Base-by-base conservation (phyloP, 1,140 invertebrate species). In the Trinorchestia longiramus region DNA sequence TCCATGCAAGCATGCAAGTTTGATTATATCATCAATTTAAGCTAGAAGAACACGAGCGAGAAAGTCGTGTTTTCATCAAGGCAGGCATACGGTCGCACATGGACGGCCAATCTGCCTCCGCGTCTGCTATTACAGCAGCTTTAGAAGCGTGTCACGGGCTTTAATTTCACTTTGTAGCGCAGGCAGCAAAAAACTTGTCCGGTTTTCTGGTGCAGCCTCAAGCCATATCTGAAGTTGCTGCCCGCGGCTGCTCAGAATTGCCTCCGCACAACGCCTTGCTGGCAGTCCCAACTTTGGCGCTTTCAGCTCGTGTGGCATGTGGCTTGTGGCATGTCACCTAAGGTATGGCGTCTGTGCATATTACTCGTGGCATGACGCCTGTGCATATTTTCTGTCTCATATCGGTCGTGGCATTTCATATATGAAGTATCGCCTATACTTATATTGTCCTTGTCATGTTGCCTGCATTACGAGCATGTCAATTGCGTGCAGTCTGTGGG, bases 151-250 rank as follows among this genome's bases (percentile, higher is more conserved):
- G 44, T 43, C 92, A 94, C 92, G 92, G 92, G 41, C 44, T 94
- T 47, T 94, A 94, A 94, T 94, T 94, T 94, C 92, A 94, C 43
- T 94, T 94, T 43, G 92, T 94, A 43, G 92, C 92, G 43, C 40
- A 43, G 6, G 36, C 44, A 40, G 44, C 44, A 94, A 94, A 94
- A 94, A 91, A 91, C 62, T 77, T 77, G 62, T 77, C 62, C 62
- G 62, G 62, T 77, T 77, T 77, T 77, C 62, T 77, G 62, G 62
- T 77, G 62, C 62, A 28, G 62, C 1, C 15, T 28, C 62, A 36
- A 77, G 62, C 62, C 28, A 36, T 36, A 36, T 77, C 28, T 28
- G 62, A 77, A 77, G 62, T 77, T 77, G 62, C 28, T 15, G 62
- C 62, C 15, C 11, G 62, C 62, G 62, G 62, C 62, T 77, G 62